Conservation (phyloP, 2,888 invertebrate genomes). For the Sarcophaga subvicina region DNA sequence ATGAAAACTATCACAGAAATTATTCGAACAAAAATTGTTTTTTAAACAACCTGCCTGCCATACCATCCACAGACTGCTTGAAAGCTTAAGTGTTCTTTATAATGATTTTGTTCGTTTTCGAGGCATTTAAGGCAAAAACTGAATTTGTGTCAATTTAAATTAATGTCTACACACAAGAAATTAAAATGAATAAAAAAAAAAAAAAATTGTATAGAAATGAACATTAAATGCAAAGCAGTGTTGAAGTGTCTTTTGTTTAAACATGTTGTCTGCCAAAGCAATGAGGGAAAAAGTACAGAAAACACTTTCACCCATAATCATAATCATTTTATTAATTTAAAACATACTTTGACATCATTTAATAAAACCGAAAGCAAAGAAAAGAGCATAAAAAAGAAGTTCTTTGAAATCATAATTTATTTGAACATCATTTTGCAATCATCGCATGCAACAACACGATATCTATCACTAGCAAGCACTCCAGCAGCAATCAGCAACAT, state of each 20-base stretch:
- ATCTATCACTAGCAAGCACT: background rate
- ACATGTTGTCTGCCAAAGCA: background rate
- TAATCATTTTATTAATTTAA: slow-evolving; percentile 43
- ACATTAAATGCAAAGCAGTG: background rate
- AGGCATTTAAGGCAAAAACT: slow-evolving; percentile 50
- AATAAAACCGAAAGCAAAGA: background rate
- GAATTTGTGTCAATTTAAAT: slow-evolving; percentile 65
- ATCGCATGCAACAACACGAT: slow-evolving; percentile 2
- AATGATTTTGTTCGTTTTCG: slow-evolving; percentile 11
- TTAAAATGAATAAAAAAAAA: background rate
- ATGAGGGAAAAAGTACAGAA: background rate
- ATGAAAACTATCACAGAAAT: slow-evolving; percentile 46
- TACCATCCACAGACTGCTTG: background rate
- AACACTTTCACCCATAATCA: slow-evolving; percentile 46
- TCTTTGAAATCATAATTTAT: background rate
- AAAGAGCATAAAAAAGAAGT: background rate
- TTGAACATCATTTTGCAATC: slow-evolving; percentile 5
- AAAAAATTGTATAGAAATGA: background rate
- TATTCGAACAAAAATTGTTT: slow-evolving; percentile 8
- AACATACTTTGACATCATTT: background rate
- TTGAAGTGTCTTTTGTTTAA: background rate
- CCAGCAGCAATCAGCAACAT: slow-evolving; percentile 11
- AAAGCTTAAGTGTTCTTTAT: slow-evolving; percentile 37
- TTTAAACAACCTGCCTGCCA: background rate
- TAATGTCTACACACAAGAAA: slow-evolving; percentile 56